Evolutionary conservation across 2,113 vertebrate genomes (phyloP).

Genomic region (Spermophilus dauricus): DNA sequence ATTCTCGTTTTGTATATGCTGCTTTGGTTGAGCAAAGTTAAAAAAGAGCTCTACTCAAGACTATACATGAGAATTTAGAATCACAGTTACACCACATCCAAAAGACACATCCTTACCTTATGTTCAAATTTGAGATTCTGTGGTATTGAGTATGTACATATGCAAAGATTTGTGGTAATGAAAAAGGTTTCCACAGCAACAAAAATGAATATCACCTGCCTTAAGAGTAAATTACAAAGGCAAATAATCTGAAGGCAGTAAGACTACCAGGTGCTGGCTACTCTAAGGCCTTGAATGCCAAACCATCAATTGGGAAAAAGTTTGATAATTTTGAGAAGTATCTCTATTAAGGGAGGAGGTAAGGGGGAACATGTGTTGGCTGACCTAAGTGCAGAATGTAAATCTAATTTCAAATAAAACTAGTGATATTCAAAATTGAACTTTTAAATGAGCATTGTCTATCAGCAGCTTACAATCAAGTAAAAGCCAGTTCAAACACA

Average conservation of each 20-base stretch:
- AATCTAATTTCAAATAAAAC: slow-evolving; percentile 4
- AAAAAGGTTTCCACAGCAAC: background rate
- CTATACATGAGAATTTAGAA: background rate
- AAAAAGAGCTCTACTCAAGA: background rate
- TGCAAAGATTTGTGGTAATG: background rate
- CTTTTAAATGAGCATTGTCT: background rate
- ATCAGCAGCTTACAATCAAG: background rate
- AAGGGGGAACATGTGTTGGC: background rate
- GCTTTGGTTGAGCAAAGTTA: background rate
- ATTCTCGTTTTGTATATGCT: background rate
- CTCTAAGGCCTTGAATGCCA: accelerated
- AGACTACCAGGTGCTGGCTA: background rate
- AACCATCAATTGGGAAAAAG: background rate
- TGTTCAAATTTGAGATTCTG: background rate
- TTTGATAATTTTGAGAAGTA: background rate
- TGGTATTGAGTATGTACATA: background rate
- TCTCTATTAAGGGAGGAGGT: background rate
- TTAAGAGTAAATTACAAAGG: background rate
- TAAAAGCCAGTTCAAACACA: background rate
- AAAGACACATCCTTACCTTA: background rate
- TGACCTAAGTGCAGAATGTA: background rate
- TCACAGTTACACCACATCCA: background rate
- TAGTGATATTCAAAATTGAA: background rate
- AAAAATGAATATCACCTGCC: background rate
- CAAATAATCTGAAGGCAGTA: background rate